These are phyloP conservation scores for Ptychadena robeensis DNA, from an alignment of 2,797 vertebrate genomes.

Conservation along the genomic window DNA sequence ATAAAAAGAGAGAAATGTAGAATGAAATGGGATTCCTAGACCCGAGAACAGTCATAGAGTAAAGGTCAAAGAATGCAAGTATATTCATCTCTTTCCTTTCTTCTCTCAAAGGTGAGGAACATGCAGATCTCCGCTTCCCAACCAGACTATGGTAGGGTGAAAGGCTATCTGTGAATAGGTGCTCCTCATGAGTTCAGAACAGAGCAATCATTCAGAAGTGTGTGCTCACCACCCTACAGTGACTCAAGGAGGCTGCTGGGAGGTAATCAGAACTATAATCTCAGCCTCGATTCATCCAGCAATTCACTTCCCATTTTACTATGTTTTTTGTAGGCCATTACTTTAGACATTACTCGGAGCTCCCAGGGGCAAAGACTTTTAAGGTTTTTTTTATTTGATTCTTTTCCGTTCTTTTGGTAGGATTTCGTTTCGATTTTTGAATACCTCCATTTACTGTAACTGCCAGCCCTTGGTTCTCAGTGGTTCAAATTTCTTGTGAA, in stretches of 20 bases:
- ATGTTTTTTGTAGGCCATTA: background rate
- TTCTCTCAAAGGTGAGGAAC: slow-evolving; percentile 50
- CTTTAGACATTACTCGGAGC: slow-evolving; percentile 9
- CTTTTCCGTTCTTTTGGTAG: background rate
- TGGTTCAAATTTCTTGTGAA: too few species aligned
- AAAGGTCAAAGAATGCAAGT: slow-evolving; percentile 59
- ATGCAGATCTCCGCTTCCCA: slow-evolving; percentile 31
- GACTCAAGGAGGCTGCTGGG: slow-evolving; percentile 10
- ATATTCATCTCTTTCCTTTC: slow-evolving; percentile 54
- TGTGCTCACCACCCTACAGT: slow-evolving; percentile 35
- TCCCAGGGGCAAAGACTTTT: slow-evolving; percentile 9
- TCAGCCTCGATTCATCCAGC: background rate
- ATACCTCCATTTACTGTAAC: background rate
- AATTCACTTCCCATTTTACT: background rate
- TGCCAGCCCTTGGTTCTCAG: too few species aligned
- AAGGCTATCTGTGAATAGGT: slow-evolving; percentile 39
- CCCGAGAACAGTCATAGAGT: slow-evolving; percentile 31
- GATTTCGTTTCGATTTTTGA: background rate
- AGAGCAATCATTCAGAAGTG: slow-evolving; percentile 32
- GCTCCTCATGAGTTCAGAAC: slow-evolving; percentile 39
- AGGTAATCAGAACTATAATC: background rate
- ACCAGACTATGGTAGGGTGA: slow-evolving; percentile 22
- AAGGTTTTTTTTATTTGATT: background rate
- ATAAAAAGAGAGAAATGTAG: slow-evolving; percentile 51
- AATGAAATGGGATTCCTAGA: slow-evolving; percentile 50